These are phyloP conservation scores for Cydia pomonella DNA, from an alignment of 1,140 invertebrate genomes.

Conservation along the genomic window DNA sequence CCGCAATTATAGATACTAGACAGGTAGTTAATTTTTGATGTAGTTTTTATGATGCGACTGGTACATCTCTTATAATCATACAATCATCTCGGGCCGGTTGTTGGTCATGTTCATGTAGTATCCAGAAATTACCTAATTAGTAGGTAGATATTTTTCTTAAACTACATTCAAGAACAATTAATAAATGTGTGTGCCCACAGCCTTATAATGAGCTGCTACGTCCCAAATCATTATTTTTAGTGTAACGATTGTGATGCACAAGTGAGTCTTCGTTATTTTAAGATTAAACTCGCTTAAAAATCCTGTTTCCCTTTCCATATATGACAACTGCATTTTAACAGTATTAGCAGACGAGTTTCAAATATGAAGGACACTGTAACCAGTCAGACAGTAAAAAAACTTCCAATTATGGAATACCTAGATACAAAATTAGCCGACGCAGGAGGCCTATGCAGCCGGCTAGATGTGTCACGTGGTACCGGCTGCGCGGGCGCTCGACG, in stretches of 20 bases:
- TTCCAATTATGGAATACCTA: conserved; percentile 30
- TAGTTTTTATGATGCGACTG: too few species aligned
- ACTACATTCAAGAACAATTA: too few species aligned
- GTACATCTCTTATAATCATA: too few species aligned
- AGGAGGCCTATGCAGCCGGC: conserved; percentile 38
- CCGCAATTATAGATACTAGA: too few species aligned
- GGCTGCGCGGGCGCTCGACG: conserved; percentile 33
- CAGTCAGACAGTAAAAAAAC: conserved; percentile 24
- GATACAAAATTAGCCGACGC: conserved; percentile 36
- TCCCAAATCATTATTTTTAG: not conserved
- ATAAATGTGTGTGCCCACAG: not conserved
- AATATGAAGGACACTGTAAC: conserved; percentile 24
- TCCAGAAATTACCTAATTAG: too few species aligned
- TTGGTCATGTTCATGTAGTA: too few species aligned
- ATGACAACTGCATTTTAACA: conserved; percentile 10
- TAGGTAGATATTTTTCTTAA: too few species aligned
- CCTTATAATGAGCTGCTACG: not conserved
- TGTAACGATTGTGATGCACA: not conserved
- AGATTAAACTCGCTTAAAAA: conserved; percentile 1
- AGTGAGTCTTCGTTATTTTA: not conserved
- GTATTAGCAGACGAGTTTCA: conserved; percentile 11
- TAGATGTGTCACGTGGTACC: conserved; percentile 37
- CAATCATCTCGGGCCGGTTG: too few species aligned
- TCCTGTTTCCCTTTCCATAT: not conserved
- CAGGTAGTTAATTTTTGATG: not conserved